Conservation (phyloP, 2,888 invertebrate species). For the Phyllotreta striolata region DNA sequence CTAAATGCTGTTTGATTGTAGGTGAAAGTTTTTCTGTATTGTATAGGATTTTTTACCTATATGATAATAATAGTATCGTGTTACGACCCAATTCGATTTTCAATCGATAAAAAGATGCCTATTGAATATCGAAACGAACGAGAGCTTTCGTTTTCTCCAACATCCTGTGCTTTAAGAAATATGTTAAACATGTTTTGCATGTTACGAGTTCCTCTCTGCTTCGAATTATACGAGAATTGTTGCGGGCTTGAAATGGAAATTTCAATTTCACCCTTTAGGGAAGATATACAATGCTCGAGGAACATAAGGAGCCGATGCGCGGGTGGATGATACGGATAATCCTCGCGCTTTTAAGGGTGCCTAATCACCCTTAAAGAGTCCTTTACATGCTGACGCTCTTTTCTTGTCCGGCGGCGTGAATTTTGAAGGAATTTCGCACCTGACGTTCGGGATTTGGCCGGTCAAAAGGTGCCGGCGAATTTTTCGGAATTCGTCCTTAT, state of each 20-base stretch:
- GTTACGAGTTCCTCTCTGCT: no score
- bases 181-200: no score
- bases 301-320: no score
- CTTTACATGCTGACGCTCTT: slow-evolving; percentile 31
- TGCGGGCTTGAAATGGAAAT: no score
- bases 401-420: slow-evolving; percentile 33
- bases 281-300: no score
- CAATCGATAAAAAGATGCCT: slow-evolving; percentile 3
- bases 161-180: slow-evolving; percentile 5
- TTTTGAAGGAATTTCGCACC: slow-evolving; percentile 30
- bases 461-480: not conserved
- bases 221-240: no score
- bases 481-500: not conserved
- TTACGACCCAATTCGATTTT: slow-evolving; percentile 9
- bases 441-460: slow-evolving; percentile 1
- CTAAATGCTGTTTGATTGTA: not conserved
- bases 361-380: slow-evolving; percentile 19
- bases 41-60: slow-evolving; percentile 8
- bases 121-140: not conserved
- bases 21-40: slow-evolving; percentile 10
- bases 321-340: slow-evolving; percentile 20
- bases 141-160: not conserved
- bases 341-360: slow-evolving; percentile 4
- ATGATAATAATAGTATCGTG: slow-evolving; percentile 7
- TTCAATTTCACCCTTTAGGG: no score